Percentiles rank a stretch among this genome's conserved stretches.
Conservation (phyloP, 2,888 invertebrate species). For the Ernsta delagoae region DNA sequence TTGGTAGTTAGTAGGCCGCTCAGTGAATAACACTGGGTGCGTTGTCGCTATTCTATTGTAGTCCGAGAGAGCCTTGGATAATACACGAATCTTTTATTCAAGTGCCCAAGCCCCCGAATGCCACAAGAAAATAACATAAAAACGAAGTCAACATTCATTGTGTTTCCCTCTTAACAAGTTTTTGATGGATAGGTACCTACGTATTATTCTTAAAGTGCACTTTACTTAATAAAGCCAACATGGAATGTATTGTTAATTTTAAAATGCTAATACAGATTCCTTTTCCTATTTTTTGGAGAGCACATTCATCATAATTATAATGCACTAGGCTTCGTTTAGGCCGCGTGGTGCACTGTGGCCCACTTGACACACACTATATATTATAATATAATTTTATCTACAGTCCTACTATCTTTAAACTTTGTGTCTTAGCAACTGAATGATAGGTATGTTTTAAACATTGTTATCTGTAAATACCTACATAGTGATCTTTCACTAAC, state of each 20-base stretch:
- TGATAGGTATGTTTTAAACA: no score
- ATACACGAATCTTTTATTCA: slow-evolving; percentile 83
- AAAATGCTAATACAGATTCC: no score
- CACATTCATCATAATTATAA: no score
- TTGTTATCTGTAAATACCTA: no score
- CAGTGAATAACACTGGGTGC: slow-evolving; percentile 73
- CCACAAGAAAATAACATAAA: slow-evolving; percentile 77
- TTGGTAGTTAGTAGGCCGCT: slow-evolving; percentile 62
- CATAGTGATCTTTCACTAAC: slow-evolving; percentile 51
- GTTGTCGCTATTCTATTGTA: slow-evolving; percentile 75
- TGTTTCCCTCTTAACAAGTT: slow-evolving; percentile 71
- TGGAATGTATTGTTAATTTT: slow-evolving; percentile 21
- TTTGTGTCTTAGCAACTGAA: no score
- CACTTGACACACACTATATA: no score
- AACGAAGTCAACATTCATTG: slow-evolving; percentile 77
- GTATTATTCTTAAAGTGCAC: slow-evolving; percentile 53
- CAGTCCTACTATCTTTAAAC: no score
- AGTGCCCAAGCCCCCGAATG: slow-evolving; percentile 73
- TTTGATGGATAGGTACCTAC: slow-evolving; percentile 69
- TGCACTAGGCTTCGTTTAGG: no score
- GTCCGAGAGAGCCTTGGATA: slow-evolving; percentile 65
- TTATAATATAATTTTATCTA: no score
- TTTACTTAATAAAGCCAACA: slow-evolving; percentile 39
- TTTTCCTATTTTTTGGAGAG: no score
- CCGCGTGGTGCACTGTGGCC: no score